Conservation (phyloP, 2,888 invertebrate species). For the Euproctis similis region DNA sequence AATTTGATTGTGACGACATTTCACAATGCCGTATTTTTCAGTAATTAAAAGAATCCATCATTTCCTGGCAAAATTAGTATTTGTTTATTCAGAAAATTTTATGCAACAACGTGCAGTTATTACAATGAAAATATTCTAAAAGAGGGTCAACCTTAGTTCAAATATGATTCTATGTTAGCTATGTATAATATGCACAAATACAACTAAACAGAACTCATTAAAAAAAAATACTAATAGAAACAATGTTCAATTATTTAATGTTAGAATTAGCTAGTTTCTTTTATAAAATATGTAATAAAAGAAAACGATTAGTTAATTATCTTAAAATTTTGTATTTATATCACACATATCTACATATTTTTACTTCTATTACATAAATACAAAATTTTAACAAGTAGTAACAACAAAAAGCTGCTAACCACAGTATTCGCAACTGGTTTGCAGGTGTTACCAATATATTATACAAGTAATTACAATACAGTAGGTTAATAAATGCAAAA, state of each 20-base stretch:
- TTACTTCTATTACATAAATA: slow-evolving; percentile 76
- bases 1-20: too few species aligned
- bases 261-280: slow-evolving; percentile 61
- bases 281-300: slow-evolving; percentile 65
- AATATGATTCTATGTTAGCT: slow-evolving; percentile 57
- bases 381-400: slow-evolving; percentile 72
- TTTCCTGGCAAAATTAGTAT: slow-evolving; percentile 69
- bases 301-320: slow-evolving; percentile 65
- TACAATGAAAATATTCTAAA: slow-evolving; percentile 67
- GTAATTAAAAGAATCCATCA: too few species aligned
- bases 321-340: slow-evolving; percentile 77
- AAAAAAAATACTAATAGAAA: slow-evolving; percentile 65
- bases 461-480: slow-evolving; percentile 77
- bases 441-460: slow-evolving; percentile 71
- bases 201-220: slow-evolving; percentile 64
- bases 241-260: slow-evolving; percentile 60
- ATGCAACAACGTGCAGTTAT: slow-evolving; percentile 72
- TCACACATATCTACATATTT: slow-evolving; percentile 75
- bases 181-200: slow-evolving; percentile 53
- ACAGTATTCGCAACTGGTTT: slow-evolving; percentile 67
- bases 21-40: too few species aligned
- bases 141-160: slow-evolving; percentile 57
- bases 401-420: slow-evolving; percentile 74
- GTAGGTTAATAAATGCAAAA: slow-evolving; percentile 77
- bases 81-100: slow-evolving; percentile 70